These are phyloP conservation scores for Ramphastos sulfuratus DNA, from an alignment of 2,113 vertebrate genomes.

Conservation along the genomic window DNA sequence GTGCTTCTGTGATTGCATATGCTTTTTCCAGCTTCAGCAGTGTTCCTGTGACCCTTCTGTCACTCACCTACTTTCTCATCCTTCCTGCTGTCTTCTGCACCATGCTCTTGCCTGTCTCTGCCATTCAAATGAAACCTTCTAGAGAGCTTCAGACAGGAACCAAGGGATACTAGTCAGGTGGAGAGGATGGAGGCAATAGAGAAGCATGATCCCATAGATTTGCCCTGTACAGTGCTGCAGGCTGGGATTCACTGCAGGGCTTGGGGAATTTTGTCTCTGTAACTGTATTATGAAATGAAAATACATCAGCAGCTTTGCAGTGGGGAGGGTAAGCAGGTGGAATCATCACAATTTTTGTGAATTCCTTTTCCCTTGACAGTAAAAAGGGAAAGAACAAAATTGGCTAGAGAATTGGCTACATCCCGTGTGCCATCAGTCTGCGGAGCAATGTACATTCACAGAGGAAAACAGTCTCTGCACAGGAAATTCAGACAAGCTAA, in stretches of 20 bases:
- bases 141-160: not conserved
- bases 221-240: not conserved
- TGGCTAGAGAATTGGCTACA: not conserved
- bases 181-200: not conserved
- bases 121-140: not conserved
- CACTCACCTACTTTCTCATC: not conserved
- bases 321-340: not conserved
- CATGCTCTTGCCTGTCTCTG: not conserved
- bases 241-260: not conserved
- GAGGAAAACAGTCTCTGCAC: not conserved
- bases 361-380: not conserved
- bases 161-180: not conserved
- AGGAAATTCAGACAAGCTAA: not conserved
- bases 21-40: not conserved
- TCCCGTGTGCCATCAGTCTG: not conserved
- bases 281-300: not conserved
- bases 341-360: not conserved
- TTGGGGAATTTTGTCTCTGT: not conserved
- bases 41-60: not conserved
- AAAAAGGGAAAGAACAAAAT: constrained; percentile 32
- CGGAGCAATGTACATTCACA: not conserved
- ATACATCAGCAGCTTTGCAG: not conserved
- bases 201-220: not conserved
- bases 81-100: not conserved
- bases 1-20: not conserved